phyloP scores from a whole-genome alignment of 2,888 invertebrate species.

The Drosophila antonietae region DNA sequence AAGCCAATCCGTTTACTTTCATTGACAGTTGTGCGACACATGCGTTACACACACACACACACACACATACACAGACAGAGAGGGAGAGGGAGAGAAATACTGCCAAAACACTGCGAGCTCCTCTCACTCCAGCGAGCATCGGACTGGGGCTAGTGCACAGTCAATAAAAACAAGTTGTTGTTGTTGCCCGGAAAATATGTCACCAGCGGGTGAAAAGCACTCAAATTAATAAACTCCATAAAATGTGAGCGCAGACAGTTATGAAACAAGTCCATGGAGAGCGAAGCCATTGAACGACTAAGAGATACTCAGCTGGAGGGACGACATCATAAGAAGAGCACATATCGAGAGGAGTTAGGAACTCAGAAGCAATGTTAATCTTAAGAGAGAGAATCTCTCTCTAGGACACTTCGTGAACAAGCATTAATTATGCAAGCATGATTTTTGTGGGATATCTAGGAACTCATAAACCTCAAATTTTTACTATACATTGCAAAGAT shows the following conservation, averaged over 20 bases:
- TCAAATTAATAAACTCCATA: conserved; percentile 84
- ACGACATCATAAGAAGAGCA: no score
- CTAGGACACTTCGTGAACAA: no score
- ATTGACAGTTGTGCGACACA: conserved; percentile 79
- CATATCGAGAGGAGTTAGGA: background rate
- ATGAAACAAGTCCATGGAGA: conserved; percentile 53
- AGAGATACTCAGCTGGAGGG: conserved; percentile 7
- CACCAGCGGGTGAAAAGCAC: conserved; percentile 74
- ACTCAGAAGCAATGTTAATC: no score
- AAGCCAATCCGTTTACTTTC: conserved; percentile 79
- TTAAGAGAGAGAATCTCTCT: no score
- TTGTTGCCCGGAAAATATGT: conserved; percentile 56
- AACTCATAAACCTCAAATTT: background rate
- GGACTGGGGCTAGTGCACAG: conserved; percentile 25
- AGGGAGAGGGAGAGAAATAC: background rate
- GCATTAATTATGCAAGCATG: no score
- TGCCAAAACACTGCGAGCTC: background rate
- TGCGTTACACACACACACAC: conserved; percentile 46
- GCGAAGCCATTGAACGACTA: background rate
- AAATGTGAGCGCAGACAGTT: conserved; percentile 80
- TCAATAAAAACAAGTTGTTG: conserved; percentile 75
- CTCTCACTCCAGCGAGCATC: background rate
- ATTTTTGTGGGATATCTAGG: background rate
- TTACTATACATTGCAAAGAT: no score
- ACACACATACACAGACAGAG: background rate